Conservation (phyloP, 2,113 vertebrate species). For the Pimephales promelas region DNA sequence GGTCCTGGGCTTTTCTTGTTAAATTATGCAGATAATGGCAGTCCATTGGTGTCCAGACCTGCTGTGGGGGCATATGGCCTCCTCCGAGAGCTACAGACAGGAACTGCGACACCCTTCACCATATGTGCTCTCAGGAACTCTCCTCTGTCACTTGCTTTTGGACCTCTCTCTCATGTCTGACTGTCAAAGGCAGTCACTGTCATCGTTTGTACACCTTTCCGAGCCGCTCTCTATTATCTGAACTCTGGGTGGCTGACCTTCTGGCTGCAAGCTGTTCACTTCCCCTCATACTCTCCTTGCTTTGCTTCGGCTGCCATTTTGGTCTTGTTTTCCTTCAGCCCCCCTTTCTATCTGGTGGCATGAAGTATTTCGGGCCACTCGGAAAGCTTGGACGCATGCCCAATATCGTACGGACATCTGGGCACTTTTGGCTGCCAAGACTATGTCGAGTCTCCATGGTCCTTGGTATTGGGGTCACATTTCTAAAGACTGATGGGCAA, state of each 20-base stretch:
- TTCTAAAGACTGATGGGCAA: conserved; percentile 69
- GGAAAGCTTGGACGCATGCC: conserved; percentile 57
- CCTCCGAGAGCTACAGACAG: conserved; percentile 43
- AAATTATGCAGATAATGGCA: conserved; percentile 59
- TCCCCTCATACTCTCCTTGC: background rate
- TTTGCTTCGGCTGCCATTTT: conserved; percentile 9
- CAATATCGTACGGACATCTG: conserved; percentile 59
- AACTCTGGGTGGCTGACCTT: conserved; percentile 35
- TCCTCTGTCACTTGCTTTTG: conserved; percentile 27
- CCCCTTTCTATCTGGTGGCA: conserved; percentile 27
- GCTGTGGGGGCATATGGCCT: conserved; percentile 47
- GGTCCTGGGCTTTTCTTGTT: conserved; percentile 42
- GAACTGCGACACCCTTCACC: conserved; percentile 45
- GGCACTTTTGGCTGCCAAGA: conserved; percentile 59
- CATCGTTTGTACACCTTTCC: conserved; percentile 21
- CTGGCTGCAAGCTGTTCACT: conserved; percentile 46
- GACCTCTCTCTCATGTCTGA: background rate
- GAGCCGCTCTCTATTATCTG: background rate
- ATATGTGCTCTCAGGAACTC: conserved; percentile 43
- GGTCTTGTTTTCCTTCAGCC: conserved; percentile 28
- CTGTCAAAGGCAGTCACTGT: conserved; percentile 29
- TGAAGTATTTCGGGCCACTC: conserved; percentile 52
- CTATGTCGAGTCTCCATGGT: conserved; percentile 49
- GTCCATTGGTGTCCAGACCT: conserved; percentile 44
- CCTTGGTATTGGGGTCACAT: conserved; percentile 71